phyloP scores from a whole-genome alignment of 1,140 invertebrate species.

The Monomorium pharaonis region DNA sequence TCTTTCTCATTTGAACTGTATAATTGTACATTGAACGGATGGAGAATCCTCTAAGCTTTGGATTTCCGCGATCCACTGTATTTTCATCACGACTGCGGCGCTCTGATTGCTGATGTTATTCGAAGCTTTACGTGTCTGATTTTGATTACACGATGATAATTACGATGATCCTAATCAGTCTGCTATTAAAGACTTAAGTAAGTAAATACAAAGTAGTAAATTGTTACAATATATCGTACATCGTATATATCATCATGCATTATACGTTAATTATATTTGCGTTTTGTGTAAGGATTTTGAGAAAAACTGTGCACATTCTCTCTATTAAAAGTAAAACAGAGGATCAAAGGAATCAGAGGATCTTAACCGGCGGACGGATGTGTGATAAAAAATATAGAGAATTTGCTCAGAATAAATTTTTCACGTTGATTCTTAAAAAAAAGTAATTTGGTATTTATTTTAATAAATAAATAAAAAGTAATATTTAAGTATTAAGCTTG shows the following conservation, averaged over 20 bases:
- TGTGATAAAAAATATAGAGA: neutral
- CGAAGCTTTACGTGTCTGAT: neutral
- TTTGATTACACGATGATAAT: neutral
- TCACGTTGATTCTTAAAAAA: neutral
- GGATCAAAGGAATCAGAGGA: too few species aligned
- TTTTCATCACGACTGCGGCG: neutral
- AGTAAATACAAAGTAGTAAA: neutral
- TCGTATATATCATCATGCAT: neutral
- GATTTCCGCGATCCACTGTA: conserved; percentile 21
- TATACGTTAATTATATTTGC: neutral
- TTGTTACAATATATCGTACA: neutral
- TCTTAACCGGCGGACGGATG: neutral
- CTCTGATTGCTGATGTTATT: neutral
- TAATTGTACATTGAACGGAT: conserved; percentile 23
- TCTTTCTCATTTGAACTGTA: conserved; percentile 22
- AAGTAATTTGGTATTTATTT: neutral
- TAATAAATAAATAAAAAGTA: neutral
- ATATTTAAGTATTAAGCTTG: neutral
- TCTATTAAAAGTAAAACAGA: neutral
- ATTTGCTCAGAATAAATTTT: neutral
- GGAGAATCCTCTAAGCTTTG: neutral
- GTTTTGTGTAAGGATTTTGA: neutral
- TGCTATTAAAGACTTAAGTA: neutral
- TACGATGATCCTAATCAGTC: neutral
- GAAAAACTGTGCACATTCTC: neutral